A percentile compares a stretch with the other conserved stretches of the same genome.
phyloP scores from a whole-genome alignment of 2,797 vertebrate genomes.

The Pangasius krempfi region DNA sequence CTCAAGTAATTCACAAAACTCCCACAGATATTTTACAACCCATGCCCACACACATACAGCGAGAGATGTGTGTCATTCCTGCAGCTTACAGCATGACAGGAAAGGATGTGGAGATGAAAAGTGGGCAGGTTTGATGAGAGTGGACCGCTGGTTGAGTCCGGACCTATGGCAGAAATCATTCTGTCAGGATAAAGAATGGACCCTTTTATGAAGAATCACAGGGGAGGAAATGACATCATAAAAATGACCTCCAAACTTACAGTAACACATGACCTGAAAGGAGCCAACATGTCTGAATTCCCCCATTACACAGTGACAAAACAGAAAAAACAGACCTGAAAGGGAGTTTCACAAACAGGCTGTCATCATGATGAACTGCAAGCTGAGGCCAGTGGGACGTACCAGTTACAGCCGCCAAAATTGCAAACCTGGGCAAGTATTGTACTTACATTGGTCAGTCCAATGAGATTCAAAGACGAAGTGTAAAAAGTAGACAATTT shows the following conservation, averaged over 20 bases:
- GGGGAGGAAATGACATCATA: conserved; percentile 1
- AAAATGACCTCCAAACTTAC: conserved; percentile 11
- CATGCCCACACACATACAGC: not conserved
- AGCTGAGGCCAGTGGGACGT: not conserved
- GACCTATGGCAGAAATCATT: conserved; percentile 1
- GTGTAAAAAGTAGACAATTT: not conserved
- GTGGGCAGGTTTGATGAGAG: not conserved
- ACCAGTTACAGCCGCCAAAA: not conserved
- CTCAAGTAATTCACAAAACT: not conserved
- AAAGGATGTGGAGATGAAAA: not conserved
- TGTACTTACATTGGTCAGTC: not conserved
- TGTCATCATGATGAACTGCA: not conserved
- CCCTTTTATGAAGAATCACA: conserved; percentile 26
- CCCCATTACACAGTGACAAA: not conserved
- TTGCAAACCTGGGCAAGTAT: not conserved
- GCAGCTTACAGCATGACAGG: not conserved
- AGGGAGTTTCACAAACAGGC: not conserved
- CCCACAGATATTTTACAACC: not conserved
- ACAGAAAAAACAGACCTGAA: conserved; percentile 4
- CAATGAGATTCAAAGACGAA: not conserved
- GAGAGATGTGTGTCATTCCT: not conserved
- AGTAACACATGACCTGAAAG: not conserved
- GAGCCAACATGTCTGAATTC: not conserved
- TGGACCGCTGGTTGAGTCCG: not conserved
- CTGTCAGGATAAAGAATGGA: conserved; percentile 30